These are phyloP conservation scores for Gobio occitaniae DNA, from an alignment of 2,797 vertebrate genomes.

Conservation along the genomic window DNA sequence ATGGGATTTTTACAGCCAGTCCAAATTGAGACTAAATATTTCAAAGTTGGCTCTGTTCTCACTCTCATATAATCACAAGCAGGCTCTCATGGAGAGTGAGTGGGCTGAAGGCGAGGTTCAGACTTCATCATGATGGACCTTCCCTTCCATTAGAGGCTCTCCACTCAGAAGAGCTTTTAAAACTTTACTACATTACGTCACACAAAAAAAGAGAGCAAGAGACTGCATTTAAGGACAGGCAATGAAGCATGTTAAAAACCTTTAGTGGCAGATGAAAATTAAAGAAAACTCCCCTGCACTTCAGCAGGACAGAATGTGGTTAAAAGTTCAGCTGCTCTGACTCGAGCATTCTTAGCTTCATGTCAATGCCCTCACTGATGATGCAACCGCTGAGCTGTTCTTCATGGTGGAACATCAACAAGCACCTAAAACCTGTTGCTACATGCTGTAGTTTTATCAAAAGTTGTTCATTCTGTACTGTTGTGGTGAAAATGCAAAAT, in stretches of 20 bases:
- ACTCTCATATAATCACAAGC: constrained; percentile 14
- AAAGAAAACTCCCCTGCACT: not conserved
- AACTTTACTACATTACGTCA: constrained; percentile 44
- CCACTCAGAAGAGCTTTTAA: constrained; percentile 36
- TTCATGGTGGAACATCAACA: not conserved
- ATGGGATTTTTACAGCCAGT: constrained; percentile 6
- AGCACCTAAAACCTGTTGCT: constrained; percentile 7
- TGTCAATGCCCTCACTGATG: constrained; percentile 8
- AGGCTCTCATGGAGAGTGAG: constrained; percentile 1
- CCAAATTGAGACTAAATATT: constrained; percentile 28
- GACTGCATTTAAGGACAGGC: not conserved
- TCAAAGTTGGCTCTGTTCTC: constrained; percentile 8
- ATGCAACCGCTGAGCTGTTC: not conserved
- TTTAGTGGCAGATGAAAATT: not conserved
- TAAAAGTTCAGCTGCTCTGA: constrained; percentile 4
- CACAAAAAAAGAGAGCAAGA: not conserved
- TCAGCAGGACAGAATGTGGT: constrained; percentile 1
- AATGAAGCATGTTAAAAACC: not conserved
- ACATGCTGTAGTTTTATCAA: constrained; percentile 18
- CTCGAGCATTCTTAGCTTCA: not conserved
- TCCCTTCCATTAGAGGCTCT: constrained; percentile 33
- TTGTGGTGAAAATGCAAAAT: not conserved
- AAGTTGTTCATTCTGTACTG: not conserved
- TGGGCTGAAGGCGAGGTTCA: constrained; percentile 25
- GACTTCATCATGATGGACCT: constrained; percentile 26